Conservation (phyloP, 2,113 vertebrate genomes). For the Sapajus apella region DNA sequence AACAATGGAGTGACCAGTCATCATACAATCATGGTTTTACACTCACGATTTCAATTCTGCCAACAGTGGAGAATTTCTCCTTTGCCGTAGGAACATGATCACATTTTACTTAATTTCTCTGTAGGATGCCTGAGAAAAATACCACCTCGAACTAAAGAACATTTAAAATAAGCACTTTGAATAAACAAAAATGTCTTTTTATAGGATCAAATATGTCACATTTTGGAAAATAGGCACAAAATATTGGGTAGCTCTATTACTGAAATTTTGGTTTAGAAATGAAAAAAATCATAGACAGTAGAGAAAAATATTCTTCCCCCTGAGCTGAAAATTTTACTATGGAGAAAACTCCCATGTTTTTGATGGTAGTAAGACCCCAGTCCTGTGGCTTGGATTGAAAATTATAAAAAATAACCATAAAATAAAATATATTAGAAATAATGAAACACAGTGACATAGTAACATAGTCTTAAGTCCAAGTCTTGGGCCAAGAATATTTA, state of each 20-base stretch:
- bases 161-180: conserved; percentile 51
- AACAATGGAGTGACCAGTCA: background rate
- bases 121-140: conserved; percentile 37
- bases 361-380: background rate
- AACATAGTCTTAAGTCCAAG: background rate
- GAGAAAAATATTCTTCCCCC: background rate
- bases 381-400: conserved; percentile 30
- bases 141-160: background rate
- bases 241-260: background rate
- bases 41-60: conserved; percentile 21
- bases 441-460: background rate
- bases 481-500: background rate
- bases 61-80: background rate
- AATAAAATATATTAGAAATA: background rate
- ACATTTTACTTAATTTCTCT: conserved; percentile 60
- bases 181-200: conserved; percentile 33
- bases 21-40: background rate
- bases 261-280: conserved; percentile 35
- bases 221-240: conserved; percentile 41
- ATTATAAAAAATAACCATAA: background rate
- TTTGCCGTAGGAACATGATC: background rate
- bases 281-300: conserved; percentile 26
- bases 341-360: background rate
- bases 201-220: background rate
- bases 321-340: background rate